Percentiles rank a stretch among this genome's conserved stretches.
These are phyloP conservation scores for Perca schrenkii DNA, from an alignment of 2,113 vertebrate species.

Conservation along the genomic window DNA sequence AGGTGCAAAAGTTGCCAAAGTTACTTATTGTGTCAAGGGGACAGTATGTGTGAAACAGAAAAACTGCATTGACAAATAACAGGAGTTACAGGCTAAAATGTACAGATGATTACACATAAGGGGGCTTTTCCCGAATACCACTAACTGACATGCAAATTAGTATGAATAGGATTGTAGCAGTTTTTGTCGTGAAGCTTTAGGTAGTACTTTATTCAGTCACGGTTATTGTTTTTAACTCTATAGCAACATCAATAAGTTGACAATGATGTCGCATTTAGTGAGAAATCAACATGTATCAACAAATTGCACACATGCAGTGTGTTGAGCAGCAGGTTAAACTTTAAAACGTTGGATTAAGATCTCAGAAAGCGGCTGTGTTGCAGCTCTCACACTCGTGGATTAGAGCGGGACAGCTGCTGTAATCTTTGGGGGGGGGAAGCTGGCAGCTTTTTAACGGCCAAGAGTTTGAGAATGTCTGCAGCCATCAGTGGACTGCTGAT, in stretches of 20 bases:
- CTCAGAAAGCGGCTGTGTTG: constrained; percentile 21
- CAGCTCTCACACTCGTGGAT: constrained; percentile 39
- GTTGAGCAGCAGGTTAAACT: constrained; percentile 42
- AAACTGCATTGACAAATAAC: background rate
- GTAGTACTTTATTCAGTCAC: background rate
- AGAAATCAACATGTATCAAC: background rate
- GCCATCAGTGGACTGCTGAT: constrained; percentile 39
- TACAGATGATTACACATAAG: background rate
- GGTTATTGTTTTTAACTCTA: background rate
- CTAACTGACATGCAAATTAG: too few relatives aligned
- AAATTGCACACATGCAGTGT: background rate
- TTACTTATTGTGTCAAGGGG: background rate
- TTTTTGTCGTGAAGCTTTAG: background rate
- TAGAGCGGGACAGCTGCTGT: constrained; percentile 72
- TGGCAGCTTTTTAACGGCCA: constrained; percentile 36
- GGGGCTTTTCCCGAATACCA: background rate
- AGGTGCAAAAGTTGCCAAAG: background rate
- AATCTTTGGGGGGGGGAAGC: constrained; percentile 48
- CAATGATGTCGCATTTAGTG: background rate
- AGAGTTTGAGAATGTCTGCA: constrained; percentile 49
- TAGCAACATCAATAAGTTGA: background rate
- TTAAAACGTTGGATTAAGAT: constrained; percentile 54
- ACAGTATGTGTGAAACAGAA: background rate
- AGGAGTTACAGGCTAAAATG: background rate
- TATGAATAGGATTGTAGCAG: background rate